Conservation (phyloP, 53 echinoderm and acorn worm genomes). For the Zoroaster sp. region DNA sequence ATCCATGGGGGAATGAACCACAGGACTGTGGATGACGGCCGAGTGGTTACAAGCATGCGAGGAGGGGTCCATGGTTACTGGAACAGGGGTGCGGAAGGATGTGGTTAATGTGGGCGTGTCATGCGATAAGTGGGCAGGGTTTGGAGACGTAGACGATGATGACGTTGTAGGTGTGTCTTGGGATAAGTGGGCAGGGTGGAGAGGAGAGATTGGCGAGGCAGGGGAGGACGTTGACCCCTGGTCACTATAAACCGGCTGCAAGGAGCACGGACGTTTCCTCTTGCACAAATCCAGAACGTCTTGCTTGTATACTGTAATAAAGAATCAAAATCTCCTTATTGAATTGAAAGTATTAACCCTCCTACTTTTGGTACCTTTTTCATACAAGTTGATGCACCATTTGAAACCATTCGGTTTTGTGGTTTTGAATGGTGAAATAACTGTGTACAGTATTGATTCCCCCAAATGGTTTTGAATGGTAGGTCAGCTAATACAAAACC, state of each 20-base stretch:
- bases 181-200: background rate
- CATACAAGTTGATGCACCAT: too few relatives aligned
- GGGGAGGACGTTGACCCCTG: background rate
- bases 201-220: background rate
- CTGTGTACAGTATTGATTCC: too few relatives aligned
- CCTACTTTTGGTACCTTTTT: too few relatives aligned
- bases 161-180: background rate
- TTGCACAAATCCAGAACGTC: slow-evolving; percentile 92
- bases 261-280: slow-evolving; percentile 64
- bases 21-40: background rate
- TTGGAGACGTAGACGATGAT: background rate
- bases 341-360: background rate
- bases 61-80: background rate
- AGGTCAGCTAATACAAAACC: too few relatives aligned
- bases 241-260: slow-evolving; percentile 83
- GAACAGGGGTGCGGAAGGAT: background rate
- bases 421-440: too few relatives aligned
- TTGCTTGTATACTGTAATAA: slow-evolving; percentile 88
- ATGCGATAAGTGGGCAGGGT: background rate
- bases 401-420: too few relatives aligned
- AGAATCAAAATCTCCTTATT: background rate
- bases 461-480: too few relatives aligned
- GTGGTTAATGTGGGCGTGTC: background rate
- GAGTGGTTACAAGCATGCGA: background rate
- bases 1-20: background rate